phyloP scores from a whole-genome alignment of 1,140 invertebrate genomes.

The Scaptomyza pallida region DNA sequence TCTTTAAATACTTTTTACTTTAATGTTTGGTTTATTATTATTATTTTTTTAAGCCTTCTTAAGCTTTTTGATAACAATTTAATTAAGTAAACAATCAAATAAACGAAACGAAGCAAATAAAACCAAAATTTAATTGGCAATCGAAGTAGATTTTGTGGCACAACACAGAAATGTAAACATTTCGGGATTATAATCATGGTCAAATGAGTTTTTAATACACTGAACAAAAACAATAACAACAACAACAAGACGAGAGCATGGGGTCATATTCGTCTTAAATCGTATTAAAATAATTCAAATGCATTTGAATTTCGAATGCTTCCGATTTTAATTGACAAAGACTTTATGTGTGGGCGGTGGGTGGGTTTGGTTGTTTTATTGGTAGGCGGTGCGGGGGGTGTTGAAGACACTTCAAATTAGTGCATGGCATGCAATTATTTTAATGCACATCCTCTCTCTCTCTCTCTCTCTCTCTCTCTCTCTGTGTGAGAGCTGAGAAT shows the following conservation, averaged over 20 bases:
- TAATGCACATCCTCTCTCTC: constrained; percentile 48
- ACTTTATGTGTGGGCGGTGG: background rate
- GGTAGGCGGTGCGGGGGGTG: background rate
- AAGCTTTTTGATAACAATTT: background rate
- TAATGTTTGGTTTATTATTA: too few relatives aligned
- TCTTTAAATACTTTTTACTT: too few relatives aligned
- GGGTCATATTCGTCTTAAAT: too few relatives aligned
- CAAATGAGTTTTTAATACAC: too few relatives aligned
- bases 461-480: too few relatives aligned
- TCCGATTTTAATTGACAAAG: constrained; percentile 26
- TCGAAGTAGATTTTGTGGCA: constrained; percentile 7
- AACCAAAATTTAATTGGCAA: constrained; percentile 39
- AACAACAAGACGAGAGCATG: too few relatives aligned
- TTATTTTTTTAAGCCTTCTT: background rate
- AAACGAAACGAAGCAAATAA: constrained; percentile 12
- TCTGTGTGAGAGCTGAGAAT: constrained; percentile 9
- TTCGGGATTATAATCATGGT: too few relatives aligned
- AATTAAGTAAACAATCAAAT: constrained; percentile 1
- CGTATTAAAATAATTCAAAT: constrained; percentile 14
- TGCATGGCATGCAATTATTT: constrained; percentile 60
- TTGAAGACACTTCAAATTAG: constrained; percentile 19
- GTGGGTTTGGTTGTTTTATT: too few relatives aligned
- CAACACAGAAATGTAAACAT: background rate
- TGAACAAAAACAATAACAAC: too few relatives aligned
- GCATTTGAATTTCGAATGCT: constrained; percentile 2